phyloP scores from a whole-genome alignment of 2,113 vertebrate genomes.

The Phycodurus eques region DNA sequence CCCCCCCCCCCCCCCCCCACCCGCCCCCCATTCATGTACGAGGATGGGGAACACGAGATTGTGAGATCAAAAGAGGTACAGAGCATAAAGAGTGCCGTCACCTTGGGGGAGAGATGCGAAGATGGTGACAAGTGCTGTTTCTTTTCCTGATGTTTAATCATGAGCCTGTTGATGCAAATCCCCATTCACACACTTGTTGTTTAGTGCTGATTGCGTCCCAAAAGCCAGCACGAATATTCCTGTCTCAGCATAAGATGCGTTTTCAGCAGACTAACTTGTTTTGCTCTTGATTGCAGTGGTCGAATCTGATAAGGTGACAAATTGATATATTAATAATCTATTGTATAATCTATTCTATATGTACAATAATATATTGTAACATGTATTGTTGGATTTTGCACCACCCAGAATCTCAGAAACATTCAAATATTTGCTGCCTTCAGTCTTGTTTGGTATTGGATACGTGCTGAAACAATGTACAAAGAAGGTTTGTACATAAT shows the following conservation, averaged over 20 bases:
- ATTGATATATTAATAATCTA: background rate
- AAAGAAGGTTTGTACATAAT: background rate
- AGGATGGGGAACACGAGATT: conserved; percentile 23
- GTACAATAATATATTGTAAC: too few species aligned
- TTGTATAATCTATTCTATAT: too few species aligned
- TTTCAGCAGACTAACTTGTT: conserved; percentile 36
- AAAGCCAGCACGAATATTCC: background rate
- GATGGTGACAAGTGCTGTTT: conserved; percentile 29
- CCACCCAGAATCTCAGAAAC: background rate
- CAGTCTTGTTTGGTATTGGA: background rate
- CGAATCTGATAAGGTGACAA: background rate
- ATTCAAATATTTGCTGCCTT: background rate
- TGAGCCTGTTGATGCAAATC: conserved; percentile 59
- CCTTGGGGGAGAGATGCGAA: conserved; percentile 50
- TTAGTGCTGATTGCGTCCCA: conserved; percentile 1
- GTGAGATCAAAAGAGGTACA: conserved; percentile 41
- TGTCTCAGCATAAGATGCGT: background rate
- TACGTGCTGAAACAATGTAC: background rate
- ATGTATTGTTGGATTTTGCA: background rate
- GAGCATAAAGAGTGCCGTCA: conserved; percentile 38
- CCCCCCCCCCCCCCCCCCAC: conserved; percentile 52
- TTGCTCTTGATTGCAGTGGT: conserved; percentile 23
- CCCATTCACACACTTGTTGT: conserved; percentile 13
- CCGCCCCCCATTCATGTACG: conserved; percentile 3
- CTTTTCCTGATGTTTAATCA: conserved; percentile 63